Conservation (phyloP, 1,140 invertebrate genomes). For the Cydia splendana region DNA sequence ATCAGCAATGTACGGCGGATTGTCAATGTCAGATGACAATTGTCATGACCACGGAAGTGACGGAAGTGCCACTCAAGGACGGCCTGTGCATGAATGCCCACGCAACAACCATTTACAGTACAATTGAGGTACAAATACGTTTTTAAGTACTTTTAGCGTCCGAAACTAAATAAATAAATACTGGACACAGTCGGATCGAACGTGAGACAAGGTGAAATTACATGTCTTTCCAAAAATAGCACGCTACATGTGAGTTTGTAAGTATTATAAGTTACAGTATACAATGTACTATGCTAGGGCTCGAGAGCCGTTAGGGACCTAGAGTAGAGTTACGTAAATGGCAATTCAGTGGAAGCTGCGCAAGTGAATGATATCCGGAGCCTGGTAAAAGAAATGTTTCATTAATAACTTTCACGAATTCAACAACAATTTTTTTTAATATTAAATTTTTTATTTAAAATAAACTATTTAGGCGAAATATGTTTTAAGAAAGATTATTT, state of each 20-base stretch:
- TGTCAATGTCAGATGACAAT: no score
- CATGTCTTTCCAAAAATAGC: constrained; percentile 59
- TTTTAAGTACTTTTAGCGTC: constrained; percentile 20
- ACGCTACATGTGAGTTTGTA: constrained; percentile 49
- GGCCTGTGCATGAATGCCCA: neutral
- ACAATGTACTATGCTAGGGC: constrained; percentile 66
- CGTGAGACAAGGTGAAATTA: constrained; percentile 57
- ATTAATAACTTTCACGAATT: neutral
- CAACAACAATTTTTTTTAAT: no score
- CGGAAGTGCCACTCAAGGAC: neutral
- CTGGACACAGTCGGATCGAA: constrained; percentile 54
- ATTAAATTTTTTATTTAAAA: no score
- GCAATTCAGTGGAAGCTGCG: constrained; percentile 69
- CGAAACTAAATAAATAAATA: constrained; percentile 54
- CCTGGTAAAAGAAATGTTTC: constrained; percentile 47
- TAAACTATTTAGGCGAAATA: no score
- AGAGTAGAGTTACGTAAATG: constrained; percentile 61
- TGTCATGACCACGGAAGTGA: neutral
- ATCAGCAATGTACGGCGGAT: no score
- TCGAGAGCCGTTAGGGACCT: constrained; percentile 39
- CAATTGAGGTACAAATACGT: constrained; percentile 4
- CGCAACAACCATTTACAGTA: constrained; percentile 14
- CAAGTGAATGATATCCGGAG: constrained; percentile 45
- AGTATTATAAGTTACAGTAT: constrained; percentile 57
- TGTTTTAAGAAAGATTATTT: no score